Percentiles rank a stretch among this genome's conserved stretches.
Conservation (phyloP, 2,797 vertebrate species). For the Notamacropus eugenii region DNA sequence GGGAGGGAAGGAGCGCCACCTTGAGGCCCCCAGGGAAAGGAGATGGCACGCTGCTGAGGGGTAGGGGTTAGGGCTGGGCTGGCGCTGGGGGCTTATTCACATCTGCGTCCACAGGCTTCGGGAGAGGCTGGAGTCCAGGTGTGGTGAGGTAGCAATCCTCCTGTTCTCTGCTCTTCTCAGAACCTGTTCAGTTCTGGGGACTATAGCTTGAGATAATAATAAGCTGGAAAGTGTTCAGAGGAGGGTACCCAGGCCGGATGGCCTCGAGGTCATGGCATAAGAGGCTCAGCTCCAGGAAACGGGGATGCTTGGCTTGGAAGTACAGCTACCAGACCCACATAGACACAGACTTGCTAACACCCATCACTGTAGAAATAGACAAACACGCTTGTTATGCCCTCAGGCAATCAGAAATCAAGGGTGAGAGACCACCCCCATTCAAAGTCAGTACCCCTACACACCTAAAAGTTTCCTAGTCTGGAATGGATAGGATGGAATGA, state of each 20-base stretch:
- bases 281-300: background rate
- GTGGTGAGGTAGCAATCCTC: background rate
- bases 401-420: background rate
- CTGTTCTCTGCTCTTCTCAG: background rate
- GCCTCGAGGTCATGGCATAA: background rate
- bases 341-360: background rate
- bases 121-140: background rate
- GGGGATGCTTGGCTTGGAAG: background rate
- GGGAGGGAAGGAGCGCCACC: constrained; percentile 50
- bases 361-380: background rate
- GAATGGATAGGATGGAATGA: background rate
- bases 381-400: background rate
- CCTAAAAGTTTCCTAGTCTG: background rate
- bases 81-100: background rate
- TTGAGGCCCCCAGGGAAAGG: constrained; percentile 27
- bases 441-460: background rate
- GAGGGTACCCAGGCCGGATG: background rate
- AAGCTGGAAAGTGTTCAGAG: too few species aligned
- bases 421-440: background rate
- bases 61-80: background rate
- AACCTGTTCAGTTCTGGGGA: background rate
- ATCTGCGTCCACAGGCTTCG: background rate
- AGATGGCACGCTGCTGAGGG: background rate
- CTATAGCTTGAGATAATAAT: background rate
- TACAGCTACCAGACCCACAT: background rate